A percentile compares a stretch with the other conserved stretches of the same genome.
phyloP scores from a whole-genome alignment of 2,113 vertebrate genomes.

The Crotalus viridis region DNA sequence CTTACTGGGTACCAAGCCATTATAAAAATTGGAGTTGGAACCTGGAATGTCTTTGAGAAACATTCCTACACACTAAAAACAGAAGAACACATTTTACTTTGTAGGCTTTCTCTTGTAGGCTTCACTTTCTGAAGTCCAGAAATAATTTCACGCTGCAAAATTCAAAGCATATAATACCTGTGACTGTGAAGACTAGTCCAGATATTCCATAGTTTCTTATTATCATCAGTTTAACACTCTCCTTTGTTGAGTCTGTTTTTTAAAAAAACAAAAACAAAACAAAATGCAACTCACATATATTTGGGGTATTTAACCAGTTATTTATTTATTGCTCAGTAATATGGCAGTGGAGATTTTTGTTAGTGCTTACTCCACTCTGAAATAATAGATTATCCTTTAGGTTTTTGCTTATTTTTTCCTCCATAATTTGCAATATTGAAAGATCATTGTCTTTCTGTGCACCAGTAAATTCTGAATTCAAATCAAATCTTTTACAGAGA shows the following conservation, averaged over 20 bases:
- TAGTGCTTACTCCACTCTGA: slow-evolving; percentile 37
- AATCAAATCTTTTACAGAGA: slow-evolving; percentile 47
- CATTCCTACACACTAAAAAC: background rate
- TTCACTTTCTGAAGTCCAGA: background rate
- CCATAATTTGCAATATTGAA: slow-evolving; percentile 19
- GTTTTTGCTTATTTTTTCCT: background rate
- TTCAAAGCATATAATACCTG: background rate
- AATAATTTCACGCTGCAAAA: background rate
- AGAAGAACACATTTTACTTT: background rate
- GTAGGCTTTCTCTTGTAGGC: background rate
- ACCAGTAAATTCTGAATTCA: slow-evolving; percentile 50
- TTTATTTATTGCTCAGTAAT: slow-evolving; percentile 7
- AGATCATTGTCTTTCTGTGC: slow-evolving; percentile 33
- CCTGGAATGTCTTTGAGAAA: background rate
- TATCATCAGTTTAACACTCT: background rate
- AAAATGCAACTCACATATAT: background rate
- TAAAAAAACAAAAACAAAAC: background rate
- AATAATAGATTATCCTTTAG: background rate
- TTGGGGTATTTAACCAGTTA: slow-evolving; percentile 10
- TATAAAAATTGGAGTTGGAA: background rate
- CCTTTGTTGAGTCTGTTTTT: slow-evolving; percentile 14
- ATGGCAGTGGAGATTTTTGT: slow-evolving; percentile 27
- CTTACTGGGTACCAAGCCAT: background rate
- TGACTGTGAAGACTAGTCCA: background rate
- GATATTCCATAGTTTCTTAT: background rate